phyloP scores from a whole-genome alignment of 2,888 invertebrate genomes.

The Lampropteryx suffumata region DNA sequence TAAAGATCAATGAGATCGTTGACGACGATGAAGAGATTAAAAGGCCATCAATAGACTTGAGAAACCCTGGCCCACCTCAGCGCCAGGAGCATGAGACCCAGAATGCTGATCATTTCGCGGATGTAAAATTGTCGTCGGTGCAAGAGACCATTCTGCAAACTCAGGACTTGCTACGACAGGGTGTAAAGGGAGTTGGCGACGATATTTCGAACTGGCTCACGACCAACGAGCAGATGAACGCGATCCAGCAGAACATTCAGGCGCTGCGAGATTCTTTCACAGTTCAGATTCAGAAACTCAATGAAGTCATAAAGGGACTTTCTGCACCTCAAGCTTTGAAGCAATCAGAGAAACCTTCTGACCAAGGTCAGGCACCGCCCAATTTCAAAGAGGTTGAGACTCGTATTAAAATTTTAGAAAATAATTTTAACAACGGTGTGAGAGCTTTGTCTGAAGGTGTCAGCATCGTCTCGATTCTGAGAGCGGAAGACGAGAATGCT shows the following conservation, averaged over 20 bases:
- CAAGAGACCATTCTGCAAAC: conserved; percentile 57
- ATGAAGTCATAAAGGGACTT: conserved; percentile 52
- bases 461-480: conserved; percentile 48
- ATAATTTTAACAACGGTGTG: conserved; percentile 57
- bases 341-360: conserved; percentile 11
- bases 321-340: conserved; percentile 40
- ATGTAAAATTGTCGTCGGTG: conserved; percentile 47
- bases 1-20: conserved; percentile 40
- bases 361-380: conserved; percentile 31
- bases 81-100: conserved; percentile 73
- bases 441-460: conserved; percentile 57
- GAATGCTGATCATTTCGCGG: conserved; percentile 57
- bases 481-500: conserved; percentile 43
- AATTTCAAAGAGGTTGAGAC: conserved; percentile 45
- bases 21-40: conserved; percentile 46
- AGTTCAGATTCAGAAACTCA: conserved; percentile 57
- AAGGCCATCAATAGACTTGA: conserved; percentile 57
- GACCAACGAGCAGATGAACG: conserved; percentile 52
- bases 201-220: conserved; percentile 54
- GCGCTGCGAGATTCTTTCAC: conserved; percentile 54
- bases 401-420: conserved; percentile 49
- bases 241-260: conserved; percentile 54
- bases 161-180: conserved; percentile 45
- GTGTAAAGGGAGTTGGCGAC: conserved; percentile 53
- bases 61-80: conserved; percentile 68